Percentiles rank a stretch among this genome's conserved stretches.
These are phyloP conservation scores for Eudyptes chrysolophus DNA, from an alignment of 2,113 vertebrate genomes.

Conservation along the genomic window DNA sequence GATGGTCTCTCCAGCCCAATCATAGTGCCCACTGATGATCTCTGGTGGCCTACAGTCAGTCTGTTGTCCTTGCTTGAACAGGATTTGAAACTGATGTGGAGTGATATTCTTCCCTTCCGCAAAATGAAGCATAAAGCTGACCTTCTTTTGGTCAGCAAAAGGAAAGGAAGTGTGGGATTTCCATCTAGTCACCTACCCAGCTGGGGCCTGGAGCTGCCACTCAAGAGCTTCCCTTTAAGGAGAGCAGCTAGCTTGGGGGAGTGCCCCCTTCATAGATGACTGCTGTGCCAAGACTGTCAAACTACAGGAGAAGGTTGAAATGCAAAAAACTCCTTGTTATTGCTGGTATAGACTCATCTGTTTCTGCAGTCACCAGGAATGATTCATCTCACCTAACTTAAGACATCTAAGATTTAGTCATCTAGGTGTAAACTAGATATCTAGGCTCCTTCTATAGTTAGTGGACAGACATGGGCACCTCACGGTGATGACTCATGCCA, in stretches of 20 bases:
- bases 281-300: background rate
- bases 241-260: rapidly evolving
- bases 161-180: background rate
- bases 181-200: background rate
- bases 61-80: background rate
- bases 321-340: background rate
- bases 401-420: background rate
- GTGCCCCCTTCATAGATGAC: background rate
- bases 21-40: too few species aligned
- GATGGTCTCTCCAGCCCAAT: background rate
- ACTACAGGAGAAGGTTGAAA: background rate
- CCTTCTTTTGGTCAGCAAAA: background rate
- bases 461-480: background rate
- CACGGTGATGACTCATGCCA: background rate
- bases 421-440: background rate
- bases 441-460: background rate
- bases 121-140: background rate
- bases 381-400: background rate
- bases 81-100: background rate
- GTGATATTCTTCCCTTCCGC: rapidly evolving
- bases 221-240: background rate
- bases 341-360: background rate
- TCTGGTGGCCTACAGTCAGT: background rate
- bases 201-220: background rate
- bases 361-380: background rate